Evolutionary conservation across 2,888 invertebrate species (phyloP), one percentile per base, ranked within the genome.

Genomic region (Encarsia formosa): DNA sequence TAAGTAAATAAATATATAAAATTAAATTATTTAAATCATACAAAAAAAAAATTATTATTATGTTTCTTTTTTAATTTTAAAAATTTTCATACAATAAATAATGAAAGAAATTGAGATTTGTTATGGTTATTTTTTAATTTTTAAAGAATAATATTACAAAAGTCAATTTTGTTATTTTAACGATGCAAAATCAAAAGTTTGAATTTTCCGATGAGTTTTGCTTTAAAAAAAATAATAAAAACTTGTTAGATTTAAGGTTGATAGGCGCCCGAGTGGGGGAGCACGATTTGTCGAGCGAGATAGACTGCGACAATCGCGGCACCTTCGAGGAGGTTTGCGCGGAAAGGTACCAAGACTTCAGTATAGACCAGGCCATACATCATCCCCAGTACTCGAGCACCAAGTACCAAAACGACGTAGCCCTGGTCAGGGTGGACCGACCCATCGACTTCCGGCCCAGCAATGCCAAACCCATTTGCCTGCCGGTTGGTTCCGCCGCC

Each of bases 201-300:
- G n/a, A n/a, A n/a, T n/a, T n/a, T n/a, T n/a, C n/a, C n/a, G n/a
- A n/a, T n/a, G n/a, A n/a, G n/a, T n/a, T n/a, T n/a, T n/a, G n/a
- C n/a, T n/a, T n/a, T n/a, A n/a, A n/a, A n/a, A n/a, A n/a, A n/a
- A n/a, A n/a, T n/a, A n/a, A n/a, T n/a, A n/a, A n/a, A n/a, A n/a
- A n/a, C n/a, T 43, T 43, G 32, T 41, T 32, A 70, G 71, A 50
- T 32, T 11, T 67, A 2, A 52, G 11, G n/a, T 44, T 71, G 22
- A 41, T 49, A 2, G 79, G 80, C 24, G 79, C 84, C 11, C 77
- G 85, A 24, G 71, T 87, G 29, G 86, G 86, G 3, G 86, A 86
- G 57, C 79, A 83, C 54, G 73, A 80, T 63, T 54, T 75, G 29
- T 65, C 60, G 38, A 73, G 70, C n/a, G 72, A 71, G 52, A 67